These are phyloP conservation scores for Trichogramma evanescens DNA, from an alignment of 2,888 invertebrate species.

Conservation along the genomic window DNA sequence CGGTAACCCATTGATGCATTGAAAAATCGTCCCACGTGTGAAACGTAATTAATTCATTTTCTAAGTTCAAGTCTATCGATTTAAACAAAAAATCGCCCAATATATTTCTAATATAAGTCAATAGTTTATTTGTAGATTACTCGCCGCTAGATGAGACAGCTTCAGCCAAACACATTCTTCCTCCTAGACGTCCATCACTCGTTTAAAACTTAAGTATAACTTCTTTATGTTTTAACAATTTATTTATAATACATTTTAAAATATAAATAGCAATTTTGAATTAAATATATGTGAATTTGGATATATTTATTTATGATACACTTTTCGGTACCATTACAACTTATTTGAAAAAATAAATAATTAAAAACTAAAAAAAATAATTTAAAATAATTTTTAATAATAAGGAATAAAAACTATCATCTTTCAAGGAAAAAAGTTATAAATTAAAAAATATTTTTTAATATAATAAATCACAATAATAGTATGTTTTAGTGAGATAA, in stretches of 20 bases:
- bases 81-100: constrained; percentile 34
- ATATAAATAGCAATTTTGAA: no score
- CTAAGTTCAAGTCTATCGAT: constrained; percentile 28
- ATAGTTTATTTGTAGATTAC: constrained; percentile 46
- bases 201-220: constrained; percentile 33
- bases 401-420: background rate
- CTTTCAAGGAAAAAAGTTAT: background rate
- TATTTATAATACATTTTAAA: constrained; percentile 4
- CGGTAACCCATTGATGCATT: constrained; percentile 1
- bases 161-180: constrained; percentile 28
- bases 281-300: no score
- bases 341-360: constrained; percentile 10
- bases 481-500: no score
- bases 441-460: background rate
- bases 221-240: constrained; percentile 12
- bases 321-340: constrained; percentile 1
- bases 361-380: background rate
- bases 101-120: constrained; percentile 41
- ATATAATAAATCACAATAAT: no score
- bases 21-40: constrained; percentile 30
- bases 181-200: constrained; percentile 29
- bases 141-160: constrained; percentile 45
- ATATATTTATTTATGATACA: no score
- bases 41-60: constrained; percentile 20
- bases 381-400: background rate